Percentiles rank a stretch among this genome's conserved stretches.
Conservation (phyloP, 2,888 invertebrate genomes). For the Pherbina coryleti region DNA sequence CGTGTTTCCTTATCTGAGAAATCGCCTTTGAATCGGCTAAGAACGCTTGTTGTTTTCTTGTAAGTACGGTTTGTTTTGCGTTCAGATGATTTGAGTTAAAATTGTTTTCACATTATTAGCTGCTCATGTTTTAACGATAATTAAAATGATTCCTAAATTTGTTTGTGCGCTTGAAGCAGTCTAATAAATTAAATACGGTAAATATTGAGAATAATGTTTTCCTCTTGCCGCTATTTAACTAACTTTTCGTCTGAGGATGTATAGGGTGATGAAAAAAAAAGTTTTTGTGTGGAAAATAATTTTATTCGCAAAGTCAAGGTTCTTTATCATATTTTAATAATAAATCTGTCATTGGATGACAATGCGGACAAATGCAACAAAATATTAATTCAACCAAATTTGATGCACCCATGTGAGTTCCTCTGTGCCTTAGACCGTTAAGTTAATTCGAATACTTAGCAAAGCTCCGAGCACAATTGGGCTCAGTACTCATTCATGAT, state of each 20-base stretch:
- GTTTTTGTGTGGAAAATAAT: too few relatives aligned
- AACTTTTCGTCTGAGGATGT: not conserved
- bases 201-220: not conserved
- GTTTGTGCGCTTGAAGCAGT: not conserved
- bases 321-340: too few relatives aligned
- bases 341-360: too few relatives aligned
- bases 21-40: conserved; percentile 15
- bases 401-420: too few relatives aligned
- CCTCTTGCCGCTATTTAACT: not conserved
- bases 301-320: too few relatives aligned
- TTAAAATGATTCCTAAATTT: conserved; percentile 51
- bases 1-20: conserved; percentile 33
- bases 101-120: conserved; percentile 60
- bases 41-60: conserved; percentile 24
- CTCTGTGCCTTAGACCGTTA: too few relatives aligned
- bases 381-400: too few relatives aligned
- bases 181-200: not conserved
- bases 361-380: too few relatives aligned
- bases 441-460: too few relatives aligned
- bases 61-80: conserved; percentile 49
- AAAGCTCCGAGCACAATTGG: too few relatives aligned
- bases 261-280: too few relatives aligned
- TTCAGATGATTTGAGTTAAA: conserved; percentile 51
- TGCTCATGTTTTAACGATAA: conserved; percentile 60
- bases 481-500: too few relatives aligned